Conservation (phyloP, 2,888 invertebrate species). For the Xestobium rufovillosum region DNA sequence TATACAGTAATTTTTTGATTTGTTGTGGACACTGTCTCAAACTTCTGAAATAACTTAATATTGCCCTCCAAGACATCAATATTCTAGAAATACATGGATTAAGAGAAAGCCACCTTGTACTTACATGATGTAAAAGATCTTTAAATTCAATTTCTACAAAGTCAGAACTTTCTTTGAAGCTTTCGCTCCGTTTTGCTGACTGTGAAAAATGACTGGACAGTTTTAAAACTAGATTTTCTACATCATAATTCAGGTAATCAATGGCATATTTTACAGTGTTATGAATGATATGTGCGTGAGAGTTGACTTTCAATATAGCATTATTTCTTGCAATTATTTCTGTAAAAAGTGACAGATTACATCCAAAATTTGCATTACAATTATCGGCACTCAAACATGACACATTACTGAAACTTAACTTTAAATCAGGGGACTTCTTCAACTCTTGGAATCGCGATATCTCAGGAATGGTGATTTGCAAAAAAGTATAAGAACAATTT, state of each 20-base stretch:
- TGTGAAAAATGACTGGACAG: neutral
- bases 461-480: too few relatives aligned
- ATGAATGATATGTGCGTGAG: conserved; percentile 1
- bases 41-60: conserved; percentile 2
- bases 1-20: conserved; percentile 1
- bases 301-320: too few relatives aligned
- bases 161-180: too few relatives aligned
- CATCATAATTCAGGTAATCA: conserved; percentile 2
- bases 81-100: conserved; percentile 2
- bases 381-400: conserved; percentile 3
- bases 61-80: conserved; percentile 3
- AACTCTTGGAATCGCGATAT: too few relatives aligned
- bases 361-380: conserved; percentile 1
- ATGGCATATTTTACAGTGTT: conserved; percentile 1
- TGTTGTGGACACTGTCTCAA: conserved; percentile 1
- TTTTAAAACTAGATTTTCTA: conserved; percentile 1
- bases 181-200: too few relatives aligned
- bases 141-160: conserved; percentile 1
- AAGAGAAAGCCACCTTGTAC: conserved; percentile 3
- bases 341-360: neutral
- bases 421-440: too few relatives aligned
- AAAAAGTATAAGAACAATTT: too few relatives aligned
- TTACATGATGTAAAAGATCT: conserved; percentile 2
- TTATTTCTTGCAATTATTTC: conserved; percentile 2
- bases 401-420: conserved; percentile 2